Percentiles rank a stretch among this genome's conserved stretches.
Evolutionary conservation across 2,888 invertebrate species (phyloP).

Genomic region (Theodoxus fluviatilis): DNA sequence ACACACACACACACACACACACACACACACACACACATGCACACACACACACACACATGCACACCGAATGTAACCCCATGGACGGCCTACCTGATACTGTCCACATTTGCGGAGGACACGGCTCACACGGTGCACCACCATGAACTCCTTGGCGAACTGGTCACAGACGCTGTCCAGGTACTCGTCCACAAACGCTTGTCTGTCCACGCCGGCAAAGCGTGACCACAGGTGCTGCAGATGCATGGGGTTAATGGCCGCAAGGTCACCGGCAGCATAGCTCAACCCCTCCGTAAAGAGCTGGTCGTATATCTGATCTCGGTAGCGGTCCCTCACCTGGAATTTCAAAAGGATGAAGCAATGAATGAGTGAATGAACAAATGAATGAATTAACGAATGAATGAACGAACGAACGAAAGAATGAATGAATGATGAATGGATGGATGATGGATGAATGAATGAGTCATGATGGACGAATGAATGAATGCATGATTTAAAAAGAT

Average conservation of each 20-base stretch:
- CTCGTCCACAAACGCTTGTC: constrained; percentile 44
- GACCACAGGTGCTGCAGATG: constrained; percentile 49
- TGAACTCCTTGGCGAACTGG: constrained; percentile 51
- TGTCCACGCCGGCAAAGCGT: constrained; percentile 42
- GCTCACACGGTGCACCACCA: constrained; percentile 53
- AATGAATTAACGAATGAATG: too few species aligned
- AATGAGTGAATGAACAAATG: too few species aligned
- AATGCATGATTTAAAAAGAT: too few species aligned
- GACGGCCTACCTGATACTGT: too few species aligned
- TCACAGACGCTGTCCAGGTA: constrained; percentile 52
- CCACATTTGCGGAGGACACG: constrained; percentile 55
- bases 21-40: too few species aligned
- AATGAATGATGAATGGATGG: too few species aligned
- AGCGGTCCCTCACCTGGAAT: constrained; percentile 45
- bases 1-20: too few species aligned
- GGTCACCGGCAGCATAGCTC: constrained; percentile 43
- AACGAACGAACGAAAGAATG: too few species aligned
- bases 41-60: too few species aligned
- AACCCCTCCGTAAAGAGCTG: constrained; percentile 49
- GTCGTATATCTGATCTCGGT: constrained; percentile 47
- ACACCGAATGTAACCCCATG: too few species aligned
- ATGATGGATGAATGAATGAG: too few species aligned
- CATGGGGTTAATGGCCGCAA: constrained; percentile 40
- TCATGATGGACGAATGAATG: too few species aligned
- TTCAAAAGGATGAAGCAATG: not conserved